These are phyloP conservation scores for Kryptolebias marmoratus DNA, from an alignment of 2,113 vertebrate genomes.

Conservation along the genomic window DNA sequence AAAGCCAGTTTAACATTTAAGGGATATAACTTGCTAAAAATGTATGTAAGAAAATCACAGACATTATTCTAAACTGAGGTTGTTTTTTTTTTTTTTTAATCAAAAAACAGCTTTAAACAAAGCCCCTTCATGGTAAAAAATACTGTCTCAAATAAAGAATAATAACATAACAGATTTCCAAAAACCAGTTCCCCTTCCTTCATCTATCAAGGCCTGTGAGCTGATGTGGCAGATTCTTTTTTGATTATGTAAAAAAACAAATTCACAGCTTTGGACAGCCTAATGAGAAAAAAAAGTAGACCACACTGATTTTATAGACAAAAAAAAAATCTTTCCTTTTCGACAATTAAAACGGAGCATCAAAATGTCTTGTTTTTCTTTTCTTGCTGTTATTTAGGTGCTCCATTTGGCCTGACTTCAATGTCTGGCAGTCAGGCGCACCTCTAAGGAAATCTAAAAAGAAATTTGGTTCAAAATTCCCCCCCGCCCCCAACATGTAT, in stretches of 20 bases:
- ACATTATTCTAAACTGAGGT: too few relatives aligned
- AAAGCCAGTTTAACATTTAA: too few relatives aligned
- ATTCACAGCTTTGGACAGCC: slow-evolving; percentile 41
- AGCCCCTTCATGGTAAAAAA: too few relatives aligned
- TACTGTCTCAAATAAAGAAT: background rate
- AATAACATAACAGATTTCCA: too few relatives aligned
- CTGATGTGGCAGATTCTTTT: slow-evolving; percentile 38
- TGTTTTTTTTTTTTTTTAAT: too few relatives aligned
- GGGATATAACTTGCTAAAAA: too few relatives aligned
- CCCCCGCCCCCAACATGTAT: background rate
- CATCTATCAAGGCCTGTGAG: slow-evolving; percentile 6
- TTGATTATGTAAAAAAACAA: slow-evolving; percentile 53
- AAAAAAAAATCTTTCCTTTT: slow-evolving; percentile 53
- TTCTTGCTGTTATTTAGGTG: slow-evolving; percentile 70
- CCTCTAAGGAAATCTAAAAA: slow-evolving; percentile 63
- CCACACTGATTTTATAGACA: slow-evolving; percentile 70
- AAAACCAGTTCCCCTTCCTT: too few relatives aligned
- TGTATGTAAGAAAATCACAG: too few relatives aligned
- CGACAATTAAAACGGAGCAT: slow-evolving; percentile 60
- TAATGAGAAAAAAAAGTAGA: slow-evolving; percentile 61
- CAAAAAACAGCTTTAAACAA: too few relatives aligned
- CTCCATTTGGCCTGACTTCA: slow-evolving; percentile 68
- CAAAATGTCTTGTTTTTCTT: slow-evolving; percentile 55
- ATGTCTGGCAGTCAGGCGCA: slow-evolving; percentile 63
- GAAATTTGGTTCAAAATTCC: slow-evolving; percentile 58